Percentiles rank a stretch among this genome's conserved stretches.
These are phyloP conservation scores for Goniozus legneri DNA, from an alignment of 1,140 invertebrate species.

Conservation along the genomic window DNA sequence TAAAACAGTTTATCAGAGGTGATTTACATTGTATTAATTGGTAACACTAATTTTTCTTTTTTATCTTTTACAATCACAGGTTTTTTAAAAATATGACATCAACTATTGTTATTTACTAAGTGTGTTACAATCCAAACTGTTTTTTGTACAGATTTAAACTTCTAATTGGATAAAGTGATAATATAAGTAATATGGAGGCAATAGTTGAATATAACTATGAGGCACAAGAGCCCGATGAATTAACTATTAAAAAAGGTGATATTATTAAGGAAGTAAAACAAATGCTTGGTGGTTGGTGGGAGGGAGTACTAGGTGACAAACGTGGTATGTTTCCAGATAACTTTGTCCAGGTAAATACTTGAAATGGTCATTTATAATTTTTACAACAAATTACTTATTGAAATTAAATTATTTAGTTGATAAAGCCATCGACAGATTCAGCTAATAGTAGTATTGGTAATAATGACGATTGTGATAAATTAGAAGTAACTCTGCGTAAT, in stretches of 20 bases:
- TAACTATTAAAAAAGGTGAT: slow-evolving; percentile 85
- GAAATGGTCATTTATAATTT: too few relatives aligned
- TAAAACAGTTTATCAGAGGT: too few relatives aligned
- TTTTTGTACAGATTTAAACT: slow-evolving; percentile 7
- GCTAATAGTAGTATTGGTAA: slow-evolving; percentile 20
- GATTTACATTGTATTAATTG: too few relatives aligned
- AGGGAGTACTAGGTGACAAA: slow-evolving; percentile 83
- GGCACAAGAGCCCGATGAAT: slow-evolving; percentile 77
- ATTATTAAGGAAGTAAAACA: slow-evolving; percentile 80
- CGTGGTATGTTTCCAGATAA: slow-evolving; percentile 97
- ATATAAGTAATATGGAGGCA: slow-evolving; percentile 59
- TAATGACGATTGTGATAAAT: slow-evolving; percentile 9
- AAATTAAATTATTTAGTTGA: slow-evolving; percentile 11
- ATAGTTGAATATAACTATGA: slow-evolving; percentile 79
- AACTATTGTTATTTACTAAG: too few relatives aligned
- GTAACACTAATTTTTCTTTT: slow-evolving; percentile 12
- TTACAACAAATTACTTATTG: too few relatives aligned
- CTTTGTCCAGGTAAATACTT: slow-evolving; percentile 75
- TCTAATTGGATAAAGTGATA: background rate
- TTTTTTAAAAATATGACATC: slow-evolving; percentile 20
- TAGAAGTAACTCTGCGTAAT: slow-evolving; percentile 42
- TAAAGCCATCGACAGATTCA: slow-evolving; percentile 14
- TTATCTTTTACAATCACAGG: background rate
- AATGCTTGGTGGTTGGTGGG: slow-evolving; percentile 93
- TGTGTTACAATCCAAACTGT: too few relatives aligned